Percentiles rank a stretch among this genome's conserved stretches.
These are phyloP conservation scores for Tapera naevia DNA, from an alignment of 2,797 vertebrate genomes.

Conservation along the genomic window DNA sequence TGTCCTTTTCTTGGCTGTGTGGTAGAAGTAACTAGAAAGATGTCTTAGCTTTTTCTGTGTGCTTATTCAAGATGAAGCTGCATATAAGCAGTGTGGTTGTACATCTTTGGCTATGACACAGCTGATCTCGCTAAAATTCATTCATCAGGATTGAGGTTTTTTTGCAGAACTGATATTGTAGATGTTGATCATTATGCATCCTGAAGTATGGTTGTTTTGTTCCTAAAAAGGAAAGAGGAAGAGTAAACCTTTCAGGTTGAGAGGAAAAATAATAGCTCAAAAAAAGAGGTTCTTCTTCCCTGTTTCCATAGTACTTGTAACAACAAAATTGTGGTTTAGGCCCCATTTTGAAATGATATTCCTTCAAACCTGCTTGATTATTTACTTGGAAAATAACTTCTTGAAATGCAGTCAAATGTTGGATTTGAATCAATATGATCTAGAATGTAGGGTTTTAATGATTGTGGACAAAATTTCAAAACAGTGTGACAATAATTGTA, in stretches of 20 bases:
- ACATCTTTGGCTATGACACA: not conserved
- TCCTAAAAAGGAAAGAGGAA: not conserved
- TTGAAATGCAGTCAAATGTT: not conserved
- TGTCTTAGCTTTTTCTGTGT: not conserved
- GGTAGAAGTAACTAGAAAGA: not conserved
- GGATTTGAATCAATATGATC: not conserved
- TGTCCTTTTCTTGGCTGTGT: not conserved
- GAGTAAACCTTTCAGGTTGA: not conserved
- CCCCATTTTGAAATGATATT: not conserved
- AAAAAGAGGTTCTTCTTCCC: not conserved
- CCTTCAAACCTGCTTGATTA: not conserved
- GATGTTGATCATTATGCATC: not conserved
- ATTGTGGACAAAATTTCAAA: not conserved
- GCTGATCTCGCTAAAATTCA: not conserved
- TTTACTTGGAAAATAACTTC: not conserved
- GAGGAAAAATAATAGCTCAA: not conserved
- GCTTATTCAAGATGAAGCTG: not conserved
- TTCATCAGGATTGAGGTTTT: not conserved
- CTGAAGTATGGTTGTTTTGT: not conserved
- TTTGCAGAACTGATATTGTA: not conserved
- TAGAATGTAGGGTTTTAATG: not conserved
- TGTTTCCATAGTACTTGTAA: not conserved
- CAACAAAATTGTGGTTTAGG: not conserved
- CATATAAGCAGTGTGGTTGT: not conserved
- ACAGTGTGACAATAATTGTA: not conserved